Conservation (phyloP, 2,113 vertebrate species). For the Pagrus major region DNA sequence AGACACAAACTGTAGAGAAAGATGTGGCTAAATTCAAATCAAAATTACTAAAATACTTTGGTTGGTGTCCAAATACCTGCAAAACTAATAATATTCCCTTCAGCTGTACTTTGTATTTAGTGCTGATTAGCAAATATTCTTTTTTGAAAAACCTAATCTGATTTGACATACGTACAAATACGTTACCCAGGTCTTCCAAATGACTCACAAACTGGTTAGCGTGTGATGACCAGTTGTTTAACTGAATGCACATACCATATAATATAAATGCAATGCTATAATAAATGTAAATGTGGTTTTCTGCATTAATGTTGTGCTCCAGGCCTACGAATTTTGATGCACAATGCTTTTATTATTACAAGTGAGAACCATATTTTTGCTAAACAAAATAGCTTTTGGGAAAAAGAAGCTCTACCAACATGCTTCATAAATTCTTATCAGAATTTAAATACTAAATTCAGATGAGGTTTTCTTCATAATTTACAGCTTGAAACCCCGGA, state of each 20-base stretch:
- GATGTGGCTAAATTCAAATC: too few species aligned
- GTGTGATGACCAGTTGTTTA: neutral
- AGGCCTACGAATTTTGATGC: neutral
- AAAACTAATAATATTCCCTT: too few species aligned
- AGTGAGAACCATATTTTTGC: neutral
- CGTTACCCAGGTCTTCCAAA: neutral
- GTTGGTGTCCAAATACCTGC: neutral
- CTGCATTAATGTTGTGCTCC: neutral
- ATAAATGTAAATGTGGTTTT: conserved; percentile 12
- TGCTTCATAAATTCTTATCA: conserved; percentile 12
- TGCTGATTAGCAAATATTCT: neutral
- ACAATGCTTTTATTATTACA: neutral
- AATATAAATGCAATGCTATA: neutral
- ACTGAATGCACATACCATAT: neutral
- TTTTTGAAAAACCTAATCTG: neutral
- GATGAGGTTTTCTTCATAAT: conserved; percentile 5
- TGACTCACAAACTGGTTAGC: neutral
- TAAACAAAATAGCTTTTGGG: neutral
- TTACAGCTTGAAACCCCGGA: neutral
- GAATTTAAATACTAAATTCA: conserved; percentile 2
- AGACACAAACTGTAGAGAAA: too few species aligned
- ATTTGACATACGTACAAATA: neutral
- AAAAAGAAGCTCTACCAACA: neutral
- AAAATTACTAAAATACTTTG: neutral
- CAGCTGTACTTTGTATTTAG: neutral